These are phyloP conservation scores for Drosophila macrospina DNA, from an alignment of 2,888 invertebrate genomes.

Conservation along the genomic window DNA sequence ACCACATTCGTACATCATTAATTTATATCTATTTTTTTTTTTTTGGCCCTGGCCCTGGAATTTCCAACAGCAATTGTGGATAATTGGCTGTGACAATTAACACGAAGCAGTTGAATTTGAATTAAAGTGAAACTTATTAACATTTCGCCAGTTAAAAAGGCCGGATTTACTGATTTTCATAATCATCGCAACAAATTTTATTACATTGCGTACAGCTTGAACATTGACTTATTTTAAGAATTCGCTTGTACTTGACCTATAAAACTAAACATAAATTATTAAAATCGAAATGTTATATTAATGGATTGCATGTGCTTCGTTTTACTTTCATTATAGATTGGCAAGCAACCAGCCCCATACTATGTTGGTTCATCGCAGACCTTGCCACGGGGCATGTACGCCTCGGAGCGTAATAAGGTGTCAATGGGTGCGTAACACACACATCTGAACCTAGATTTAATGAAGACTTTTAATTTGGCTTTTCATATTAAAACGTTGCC, in stretches of 20 bases:
- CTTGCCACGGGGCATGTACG: slow-evolving; percentile 86
- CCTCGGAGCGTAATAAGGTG: slow-evolving; percentile 85
- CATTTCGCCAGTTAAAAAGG: slow-evolving; percentile 36
- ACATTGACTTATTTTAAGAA: slow-evolving; percentile 16
- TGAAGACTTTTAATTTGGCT: slow-evolving; percentile 2
- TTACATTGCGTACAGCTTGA: no score
- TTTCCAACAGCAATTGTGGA: slow-evolving; percentile 31
- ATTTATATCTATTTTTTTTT: slow-evolving; percentile 5
- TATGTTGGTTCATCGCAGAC: slow-evolving; percentile 85
- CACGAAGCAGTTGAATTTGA: slow-evolving; percentile 21
- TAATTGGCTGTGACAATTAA: slow-evolving; percentile 22
- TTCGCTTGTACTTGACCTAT: not conserved
- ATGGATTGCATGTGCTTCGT: not conserved
- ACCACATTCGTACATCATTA: slow-evolving; percentile 24
- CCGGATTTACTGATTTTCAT: no score
- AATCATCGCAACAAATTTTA: no score
- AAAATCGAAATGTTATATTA: not conserved
- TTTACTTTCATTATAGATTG: slow-evolving; percentile 76
- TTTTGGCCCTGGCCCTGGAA: slow-evolving; percentile 33
- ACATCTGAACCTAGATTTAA: not conserved
- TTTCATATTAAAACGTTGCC: not conserved
- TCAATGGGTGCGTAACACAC: slow-evolving; percentile 83
- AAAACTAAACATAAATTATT: not conserved
- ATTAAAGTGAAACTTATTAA: slow-evolving; percentile 55
- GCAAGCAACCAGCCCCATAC: slow-evolving; percentile 85